Evolutionary conservation across 2,113 vertebrate genomes (phyloP).

Genomic region (Scalopus aquaticus): DNA sequence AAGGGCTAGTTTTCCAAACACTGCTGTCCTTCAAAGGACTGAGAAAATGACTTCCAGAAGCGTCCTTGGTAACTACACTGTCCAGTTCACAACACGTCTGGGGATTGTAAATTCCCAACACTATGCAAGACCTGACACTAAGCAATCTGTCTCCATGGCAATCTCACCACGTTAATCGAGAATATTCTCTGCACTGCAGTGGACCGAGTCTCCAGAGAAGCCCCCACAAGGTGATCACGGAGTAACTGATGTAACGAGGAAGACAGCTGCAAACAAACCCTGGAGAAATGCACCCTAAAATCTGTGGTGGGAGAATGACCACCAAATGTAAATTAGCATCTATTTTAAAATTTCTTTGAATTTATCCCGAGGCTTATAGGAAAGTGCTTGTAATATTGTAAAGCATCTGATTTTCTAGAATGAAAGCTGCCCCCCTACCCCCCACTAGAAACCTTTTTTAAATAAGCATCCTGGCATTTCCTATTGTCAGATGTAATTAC

Average conservation of each 20-base stretch:
- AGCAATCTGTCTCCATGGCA: conserved; percentile 82
- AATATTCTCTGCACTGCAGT: conserved; percentile 72
- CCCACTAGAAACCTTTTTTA: conserved; percentile 36
- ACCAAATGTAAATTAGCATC: conserved; percentile 1
- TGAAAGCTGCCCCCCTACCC: neutral
- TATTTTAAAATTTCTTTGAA: conserved; percentile 46
- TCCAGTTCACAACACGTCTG: conserved; percentile 51
- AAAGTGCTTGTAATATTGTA: conserved; percentile 28
- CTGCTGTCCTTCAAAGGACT: neutral
- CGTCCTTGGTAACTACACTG: conserved; percentile 44
- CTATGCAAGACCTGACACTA: conserved; percentile 51
- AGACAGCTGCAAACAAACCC: conserved; percentile 52
- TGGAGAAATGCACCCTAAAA: neutral
- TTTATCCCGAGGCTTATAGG: neutral
- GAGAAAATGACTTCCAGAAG: conserved; percentile 70
- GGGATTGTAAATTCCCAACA: conserved; percentile 73
- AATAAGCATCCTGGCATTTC: conserved; percentile 69
- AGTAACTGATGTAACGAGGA: conserved; percentile 60
- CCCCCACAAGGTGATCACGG: neutral
- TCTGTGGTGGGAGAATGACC: neutral
- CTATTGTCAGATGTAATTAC: conserved; percentile 73
- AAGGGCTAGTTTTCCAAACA: neutral
- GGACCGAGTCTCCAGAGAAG: conserved; percentile 63
- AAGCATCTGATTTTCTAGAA: conserved; percentile 31
- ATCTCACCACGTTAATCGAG: conserved; percentile 74